phyloP scores from a whole-genome alignment of 2,113 vertebrate species.

The Lagopus leucura region DNA sequence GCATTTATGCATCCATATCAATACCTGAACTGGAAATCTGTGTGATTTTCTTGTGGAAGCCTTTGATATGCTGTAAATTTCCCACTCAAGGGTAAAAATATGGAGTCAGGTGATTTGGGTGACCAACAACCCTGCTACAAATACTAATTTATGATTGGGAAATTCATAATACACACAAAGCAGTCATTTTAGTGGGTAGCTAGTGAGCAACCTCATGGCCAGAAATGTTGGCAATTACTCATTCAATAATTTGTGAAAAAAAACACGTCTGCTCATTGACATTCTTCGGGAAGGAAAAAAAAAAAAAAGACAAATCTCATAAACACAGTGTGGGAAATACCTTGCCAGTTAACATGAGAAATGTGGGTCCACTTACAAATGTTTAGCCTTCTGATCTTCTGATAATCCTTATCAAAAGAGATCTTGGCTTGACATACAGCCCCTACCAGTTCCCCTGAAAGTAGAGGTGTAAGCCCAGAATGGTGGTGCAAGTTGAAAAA shows the following conservation, averaged over 20 bases:
- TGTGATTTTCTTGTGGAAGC: neutral
- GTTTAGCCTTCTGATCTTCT: neutral
- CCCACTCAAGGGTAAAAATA: neutral
- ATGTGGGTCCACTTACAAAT: neutral
- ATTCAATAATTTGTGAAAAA: slow-evolving; percentile 43
- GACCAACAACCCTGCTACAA: slow-evolving; percentile 4
- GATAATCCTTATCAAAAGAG: neutral
- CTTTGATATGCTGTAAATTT: slow-evolving; percentile 10
- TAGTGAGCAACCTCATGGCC: slow-evolving; percentile 2
- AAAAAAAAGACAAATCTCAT: neutral
- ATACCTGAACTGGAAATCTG: slow-evolving; percentile 28
- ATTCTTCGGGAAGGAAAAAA: neutral
- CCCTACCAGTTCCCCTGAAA: neutral
- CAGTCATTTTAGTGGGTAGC: neutral
- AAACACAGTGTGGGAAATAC: neutral
- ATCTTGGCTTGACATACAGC: neutral
- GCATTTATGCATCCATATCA: slow-evolving; percentile 35
- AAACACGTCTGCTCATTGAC: slow-evolving; percentile 28
- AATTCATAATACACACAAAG: neutral
- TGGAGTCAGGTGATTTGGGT: neutral
- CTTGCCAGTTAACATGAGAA: neutral
- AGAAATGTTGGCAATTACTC: slow-evolving; percentile 19
- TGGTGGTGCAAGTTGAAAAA: neutral
- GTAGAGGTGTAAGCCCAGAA: neutral
- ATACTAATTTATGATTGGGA: neutral